Base-by-base conservation (phyloP, 2,797 vertebrate species). In the Nothura maculosa region DNA sequence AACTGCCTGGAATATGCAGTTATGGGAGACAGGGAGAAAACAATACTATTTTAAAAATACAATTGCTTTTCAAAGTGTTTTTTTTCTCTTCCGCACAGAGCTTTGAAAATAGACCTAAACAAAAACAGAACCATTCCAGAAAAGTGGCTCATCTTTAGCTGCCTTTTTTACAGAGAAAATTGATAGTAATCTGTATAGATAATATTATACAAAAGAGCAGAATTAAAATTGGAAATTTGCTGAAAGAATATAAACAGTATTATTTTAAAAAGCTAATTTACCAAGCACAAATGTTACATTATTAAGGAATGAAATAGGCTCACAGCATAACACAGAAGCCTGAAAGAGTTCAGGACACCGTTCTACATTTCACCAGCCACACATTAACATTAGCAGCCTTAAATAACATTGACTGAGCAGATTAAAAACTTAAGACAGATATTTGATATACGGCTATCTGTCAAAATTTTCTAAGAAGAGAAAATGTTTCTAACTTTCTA, bases 291-390 rank as follows among this genome's bases (percentile, higher is more conserved):
- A 15, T 20, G 3, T 12, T 63, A 5, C 32, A 76, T 30, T 25
- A 45, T 76, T 15, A 54, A 54, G 52, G 1, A 87, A n/a, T 19
- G 19, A 77, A 48, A 43, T 30, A 60, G 15, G 11, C 14, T 47
- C 8, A 47, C 27, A 18, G 24, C 0, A 0, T n/a, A 77, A 21
- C 2, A 4, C 8, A 6, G 18, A 60, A 75, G 5, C 62, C 32
- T 63, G 38, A 24, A 86, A 72, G 55, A 12, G 30, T 76, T 76
- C 17, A 48, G 89, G 60, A 54, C 6, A 21, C 19, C 63, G 6
- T 13, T 63, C 24, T 43, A 22, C 4, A 47, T 7, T 76, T 72
- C 54, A 52, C 9, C 5, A 73, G 32, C 15, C 10, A 17, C 2
- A 3, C 12, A 38, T 38, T 38, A 50, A 62, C 12, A 55, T 28